These are phyloP conservation scores for Chymomyza caudatula DNA, from an alignment of 2,888 invertebrate genomes.

Conservation along the genomic window DNA sequence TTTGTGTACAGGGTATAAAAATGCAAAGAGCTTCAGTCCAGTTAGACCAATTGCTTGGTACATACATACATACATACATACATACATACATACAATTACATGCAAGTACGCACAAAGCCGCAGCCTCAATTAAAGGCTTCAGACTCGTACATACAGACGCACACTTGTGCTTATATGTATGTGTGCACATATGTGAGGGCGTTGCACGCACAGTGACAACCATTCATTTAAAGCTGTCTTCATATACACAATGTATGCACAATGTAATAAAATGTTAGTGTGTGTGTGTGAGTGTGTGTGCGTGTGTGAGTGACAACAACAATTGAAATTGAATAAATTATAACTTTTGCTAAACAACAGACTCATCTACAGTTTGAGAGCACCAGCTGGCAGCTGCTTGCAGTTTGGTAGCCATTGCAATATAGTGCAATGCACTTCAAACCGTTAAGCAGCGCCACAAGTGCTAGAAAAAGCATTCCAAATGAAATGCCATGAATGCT, in stretches of 20 bases:
- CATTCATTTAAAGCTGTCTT: background rate
- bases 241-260: background rate
- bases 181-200: background rate
- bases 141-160: conserved; percentile 12
- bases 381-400: background rate
- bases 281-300: background rate
- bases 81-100: background rate
- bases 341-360: too few relatives aligned
- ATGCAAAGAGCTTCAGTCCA: conserved; percentile 1
- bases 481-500: background rate
- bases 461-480: background rate
- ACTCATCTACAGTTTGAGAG: background rate
- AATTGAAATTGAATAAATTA: background rate
- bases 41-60: background rate
- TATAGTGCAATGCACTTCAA: background rate
- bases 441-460: background rate
- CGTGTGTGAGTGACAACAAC: background rate
- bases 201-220: background rate
- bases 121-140: conserved; percentile 43
- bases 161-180: background rate
- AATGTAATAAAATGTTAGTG: background rate
- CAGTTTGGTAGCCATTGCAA: background rate
- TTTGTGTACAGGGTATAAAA: too few relatives aligned
- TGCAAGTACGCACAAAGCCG: conserved; percentile 3
- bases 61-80: background rate